phyloP scores from a whole-genome alignment of 2,888 invertebrate genomes.

The Eupeodes luniger region DNA sequence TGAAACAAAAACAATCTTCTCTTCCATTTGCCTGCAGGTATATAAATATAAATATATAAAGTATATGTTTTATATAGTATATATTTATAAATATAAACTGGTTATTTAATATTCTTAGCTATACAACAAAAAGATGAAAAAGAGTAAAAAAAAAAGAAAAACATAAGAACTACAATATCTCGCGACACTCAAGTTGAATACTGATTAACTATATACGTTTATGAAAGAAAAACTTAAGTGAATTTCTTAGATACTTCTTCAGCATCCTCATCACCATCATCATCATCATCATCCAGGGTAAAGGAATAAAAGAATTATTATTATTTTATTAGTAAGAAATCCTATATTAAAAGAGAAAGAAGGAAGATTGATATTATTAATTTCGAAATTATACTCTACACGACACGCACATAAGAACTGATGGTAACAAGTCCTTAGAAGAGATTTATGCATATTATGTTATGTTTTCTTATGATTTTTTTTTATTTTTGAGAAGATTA shows the following conservation, averaged over 20 bases:
- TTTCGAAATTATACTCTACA: neutral
- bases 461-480: no score
- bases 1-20: constrained; percentile 22
- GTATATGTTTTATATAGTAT: no score
- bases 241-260: constrained; percentile 22
- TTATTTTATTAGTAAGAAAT: neutral
- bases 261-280: neutral
- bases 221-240: constrained; percentile 56
- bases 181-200: constrained; percentile 59
- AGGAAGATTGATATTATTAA: neutral
- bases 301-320: neutral
- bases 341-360: neutral
- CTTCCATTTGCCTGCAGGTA: neutral
- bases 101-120: constrained; percentile 3
- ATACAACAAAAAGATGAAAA: neutral
- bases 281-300: neutral
- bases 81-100: constrained; percentile 12
- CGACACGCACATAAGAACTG: no score
- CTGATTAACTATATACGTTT: constrained; percentile 40
- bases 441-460: no score
- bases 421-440: no score
- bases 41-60: no score
- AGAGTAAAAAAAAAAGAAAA: neutral
- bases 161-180: constrained; percentile 1
- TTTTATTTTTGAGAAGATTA: no score